Base-by-base conservation (phyloP, 64 coral and sea anemone species). In the Montipora cactus region DNA sequence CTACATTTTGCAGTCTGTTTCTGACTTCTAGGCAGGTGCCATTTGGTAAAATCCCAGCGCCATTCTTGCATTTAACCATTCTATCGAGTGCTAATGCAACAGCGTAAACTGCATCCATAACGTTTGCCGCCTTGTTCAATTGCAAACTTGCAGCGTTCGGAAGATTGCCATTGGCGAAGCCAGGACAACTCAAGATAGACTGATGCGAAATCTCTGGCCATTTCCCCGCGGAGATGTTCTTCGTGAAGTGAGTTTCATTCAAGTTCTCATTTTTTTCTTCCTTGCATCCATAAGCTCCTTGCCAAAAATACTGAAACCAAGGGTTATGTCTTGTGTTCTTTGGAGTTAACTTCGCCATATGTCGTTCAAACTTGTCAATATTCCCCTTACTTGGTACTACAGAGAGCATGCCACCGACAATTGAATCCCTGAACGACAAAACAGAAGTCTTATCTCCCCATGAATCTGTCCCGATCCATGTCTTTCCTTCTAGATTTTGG, bases 71-170 rank as follows among this genome's bases (percentile, higher is more conserved):
- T 44, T 93, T 96, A 7, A 90, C 50, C 79, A 99, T 91, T 5
- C 79, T 86, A 1, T 99, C 75, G 22, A 99, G 82, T 1, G 92
- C 95, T 22, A 87, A 80, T 2, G 95, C 98, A 12, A 98, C 91
- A 21, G 98, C 46, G 37, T 99, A 95, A 19, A 99, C 98, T 9
- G 94, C 94, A 37, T 99, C 98, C 98, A 99, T 99, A 2, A 99
- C 98, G 19, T 99, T 99, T 0, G 98, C 83, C 1, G 95, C 89
- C 47, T 99, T 99, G 59, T 96, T 99, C 16, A 96, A 59, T 49
- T 96, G 95, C 4, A 99, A 21, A 8, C 47, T 18, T 2, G 46
- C 70, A 6, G 95, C 95, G 10, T 76, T 96, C 18, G 97, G 96
- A 7, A 94, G 10, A 5, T 6, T 12, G 46, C 16, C 59, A 4